Percentiles rank a stretch among this genome's conserved stretches.
Evolutionary conservation across 2,888 invertebrate species (phyloP).

Genomic region (Dynastes hyllus): DNA sequence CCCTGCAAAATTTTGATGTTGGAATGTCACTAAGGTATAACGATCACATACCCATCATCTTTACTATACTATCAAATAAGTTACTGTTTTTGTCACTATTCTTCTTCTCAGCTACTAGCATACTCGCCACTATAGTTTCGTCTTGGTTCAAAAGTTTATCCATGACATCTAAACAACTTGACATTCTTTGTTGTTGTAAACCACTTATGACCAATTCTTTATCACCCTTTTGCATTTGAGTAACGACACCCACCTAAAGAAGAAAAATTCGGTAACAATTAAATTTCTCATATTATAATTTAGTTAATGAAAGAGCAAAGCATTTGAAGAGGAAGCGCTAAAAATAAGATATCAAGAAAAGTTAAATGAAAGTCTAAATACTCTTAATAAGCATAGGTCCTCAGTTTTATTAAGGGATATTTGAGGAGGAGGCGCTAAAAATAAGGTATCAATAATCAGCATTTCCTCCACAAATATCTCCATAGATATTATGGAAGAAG

Average conservation of each 20-base stretch:
- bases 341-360: no score
- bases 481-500: no score
- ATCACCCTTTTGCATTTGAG: constrained; percentile 52
- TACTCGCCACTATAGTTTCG: constrained; percentile 82
- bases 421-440: no score
- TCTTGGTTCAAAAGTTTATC: constrained; percentile 82
- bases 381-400: no score
- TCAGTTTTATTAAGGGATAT: no score
- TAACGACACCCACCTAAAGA: constrained; percentile 75
- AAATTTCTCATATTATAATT: background rate
- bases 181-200: constrained; percentile 80
- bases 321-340: no score
- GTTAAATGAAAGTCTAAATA: no score
- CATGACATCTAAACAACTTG: constrained; percentile 77
- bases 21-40: background rate
- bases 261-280: background rate
- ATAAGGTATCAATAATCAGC: no score
- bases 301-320: no score
- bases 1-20: background rate
- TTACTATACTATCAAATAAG: constrained; percentile 83
- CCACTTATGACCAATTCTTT: constrained; percentile 69
- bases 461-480: no score
- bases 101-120: constrained; percentile 91
- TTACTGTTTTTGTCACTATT: constrained; percentile 76
- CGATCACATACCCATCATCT: constrained; percentile 69